Base-by-base conservation (phyloP, 2,113 vertebrate species). In the Rana temporaria region DNA sequence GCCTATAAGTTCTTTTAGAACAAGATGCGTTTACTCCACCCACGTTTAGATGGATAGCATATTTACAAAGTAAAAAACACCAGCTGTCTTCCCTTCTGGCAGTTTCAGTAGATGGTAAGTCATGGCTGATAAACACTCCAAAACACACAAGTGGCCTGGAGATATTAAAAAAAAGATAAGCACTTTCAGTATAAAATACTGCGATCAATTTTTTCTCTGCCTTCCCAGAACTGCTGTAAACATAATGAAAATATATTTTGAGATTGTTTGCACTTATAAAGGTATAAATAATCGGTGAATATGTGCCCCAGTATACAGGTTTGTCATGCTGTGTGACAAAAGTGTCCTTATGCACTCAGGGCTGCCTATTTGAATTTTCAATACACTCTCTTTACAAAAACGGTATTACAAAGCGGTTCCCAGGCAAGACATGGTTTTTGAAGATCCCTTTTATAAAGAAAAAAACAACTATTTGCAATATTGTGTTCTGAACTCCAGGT, bases 31-130 rank as follows among this genome's bases (percentile, higher is more conserved):
- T 68, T 79, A 69, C 64, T 17, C 78, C 78, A 79, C 78, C 78
- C 78, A 69, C 78, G 53, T 79, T 20, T 68, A 79, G 78, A 79
- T 69, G 15, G 65, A 69, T 79, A 79, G 78, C 78, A 79, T 79
- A 79, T 79, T 79, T 79, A 79, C 65, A 68, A 56, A 24, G 52
- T 53, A 69, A 79, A 79, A 79, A 79, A 79, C 78, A 79, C 78
- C 78, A 79, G 65, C 78, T 79, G 78, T 79, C 78, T 68, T 42
- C 30, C 65, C 65, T 79, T 79, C 65, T 79, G 78, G 22, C 66
- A 69, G 55, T 68, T 79, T 69, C 53, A 69, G 30, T 68, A 69
- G 53, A 79, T 69, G 18, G 65, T 79, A 79, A 69, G 78, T 79
- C 55, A 60, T 57, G 65, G 65, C 48, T 79, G 53, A 56, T 69